Conservation (phyloP, 2,797 vertebrate genomes). For the Aerospiza tachiro region DNA sequence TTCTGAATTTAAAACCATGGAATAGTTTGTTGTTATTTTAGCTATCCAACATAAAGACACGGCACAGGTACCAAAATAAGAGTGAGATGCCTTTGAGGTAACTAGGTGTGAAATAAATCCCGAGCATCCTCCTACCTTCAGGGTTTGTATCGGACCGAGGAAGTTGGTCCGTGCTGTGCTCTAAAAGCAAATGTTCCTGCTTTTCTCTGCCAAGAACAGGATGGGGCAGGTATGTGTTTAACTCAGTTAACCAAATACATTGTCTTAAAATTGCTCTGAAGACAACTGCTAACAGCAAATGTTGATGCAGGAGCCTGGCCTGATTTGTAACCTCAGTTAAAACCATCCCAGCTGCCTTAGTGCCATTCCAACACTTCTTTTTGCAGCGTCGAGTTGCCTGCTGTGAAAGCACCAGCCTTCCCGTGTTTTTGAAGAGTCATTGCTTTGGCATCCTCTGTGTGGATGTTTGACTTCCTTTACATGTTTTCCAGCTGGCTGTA, state of each 20-base stretch:
- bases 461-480: neutral
- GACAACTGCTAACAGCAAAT: neutral
- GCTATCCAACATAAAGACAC: neutral
- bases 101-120: neutral
- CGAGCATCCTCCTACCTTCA: neutral
- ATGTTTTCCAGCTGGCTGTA: neutral
- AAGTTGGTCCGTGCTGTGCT: neutral
- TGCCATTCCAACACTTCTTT: neutral
- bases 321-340: neutral
- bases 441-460: neutral
- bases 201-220: neutral
- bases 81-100: neutral
- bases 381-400: accelerated
- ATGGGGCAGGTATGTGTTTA: neutral
- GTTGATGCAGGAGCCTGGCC: neutral
- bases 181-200: neutral
- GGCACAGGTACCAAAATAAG: neutral
- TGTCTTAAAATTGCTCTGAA: neutral
- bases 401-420: neutral
- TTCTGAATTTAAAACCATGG: neutral
- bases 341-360: neutral
- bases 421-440: neutral
- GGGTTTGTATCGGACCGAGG: neutral
- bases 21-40: neutral
- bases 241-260: neutral